Conservation (phyloP, 1,140 invertebrate genomes). For the Drosophila watanabei region DNA sequence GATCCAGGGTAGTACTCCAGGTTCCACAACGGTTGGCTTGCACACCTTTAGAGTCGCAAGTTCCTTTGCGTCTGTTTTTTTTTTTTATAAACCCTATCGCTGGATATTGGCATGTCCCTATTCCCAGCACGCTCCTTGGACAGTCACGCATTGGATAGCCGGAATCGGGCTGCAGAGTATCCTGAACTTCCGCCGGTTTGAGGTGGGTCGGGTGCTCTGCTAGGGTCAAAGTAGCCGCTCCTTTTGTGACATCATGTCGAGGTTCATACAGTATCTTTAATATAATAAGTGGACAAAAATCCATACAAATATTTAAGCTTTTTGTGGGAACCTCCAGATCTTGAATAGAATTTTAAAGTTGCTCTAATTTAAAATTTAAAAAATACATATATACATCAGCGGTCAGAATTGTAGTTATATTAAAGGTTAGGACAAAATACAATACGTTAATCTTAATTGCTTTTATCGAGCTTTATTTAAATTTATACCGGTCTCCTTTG, state of each 20-base stretch:
- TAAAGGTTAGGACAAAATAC: too few relatives aligned
- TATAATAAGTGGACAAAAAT: not conserved
- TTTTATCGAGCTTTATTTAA: not conserved
- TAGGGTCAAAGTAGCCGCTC: slow-evolving; percentile 7
- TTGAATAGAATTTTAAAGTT: not conserved
- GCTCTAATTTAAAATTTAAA: too few relatives aligned
- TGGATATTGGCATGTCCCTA: not conserved
- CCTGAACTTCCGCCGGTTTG: not conserved
- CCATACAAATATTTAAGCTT: not conserved
- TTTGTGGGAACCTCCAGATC: not conserved
- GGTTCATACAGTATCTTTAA: not conserved
- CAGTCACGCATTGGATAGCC: not conserved
- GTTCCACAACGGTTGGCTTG: not conserved
- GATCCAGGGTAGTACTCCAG: not conserved
- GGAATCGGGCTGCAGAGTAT: slow-evolving; percentile 1
- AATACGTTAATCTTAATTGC: too few relatives aligned
- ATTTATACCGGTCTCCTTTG: not conserved
- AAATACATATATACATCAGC: not conserved
- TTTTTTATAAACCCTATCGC: not conserved
- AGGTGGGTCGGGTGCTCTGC: not conserved
- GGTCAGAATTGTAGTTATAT: not conserved
- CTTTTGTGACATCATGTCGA: slow-evolving; percentile 25
- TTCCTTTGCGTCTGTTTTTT: not conserved
- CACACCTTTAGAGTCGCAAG: not conserved
- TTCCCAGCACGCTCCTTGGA: slow-evolving; percentile 17